These are phyloP conservation scores for Arge pagana DNA, from an alignment of 2,888 invertebrate genomes.

Conservation along the genomic window DNA sequence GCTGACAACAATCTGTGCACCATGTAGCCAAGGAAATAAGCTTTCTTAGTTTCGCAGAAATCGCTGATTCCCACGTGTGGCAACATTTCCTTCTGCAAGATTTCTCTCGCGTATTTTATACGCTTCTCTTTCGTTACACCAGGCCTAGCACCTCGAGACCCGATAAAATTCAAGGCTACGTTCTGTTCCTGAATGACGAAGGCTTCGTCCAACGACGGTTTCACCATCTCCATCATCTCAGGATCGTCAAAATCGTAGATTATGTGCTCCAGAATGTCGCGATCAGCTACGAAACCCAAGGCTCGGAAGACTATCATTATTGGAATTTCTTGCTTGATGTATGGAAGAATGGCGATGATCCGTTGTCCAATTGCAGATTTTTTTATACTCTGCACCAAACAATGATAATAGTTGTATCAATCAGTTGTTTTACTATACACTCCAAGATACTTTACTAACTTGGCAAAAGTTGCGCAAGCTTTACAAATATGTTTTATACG, in stretches of 20 bases:
- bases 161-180: conserved; percentile 98
- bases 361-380: conserved; percentile 98
- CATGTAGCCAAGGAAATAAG: conserved; percentile 99
- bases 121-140: conserved; percentile 99
- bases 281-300: conserved; percentile 98
- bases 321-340: conserved; percentile 99
- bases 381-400: conserved; percentile 78
- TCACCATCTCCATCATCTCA: conserved; percentile 99
- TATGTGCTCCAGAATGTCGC: conserved; percentile 99
- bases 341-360: conserved; percentile 96
- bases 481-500: no score
- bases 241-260: conserved; percentile 99
- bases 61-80: conserved; percentile 99
- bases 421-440: not conserved
- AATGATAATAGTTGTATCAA: not conserved
- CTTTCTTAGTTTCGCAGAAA: conserved; percentile 99
- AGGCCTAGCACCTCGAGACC: conserved; percentile 94
- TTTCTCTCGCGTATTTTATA: conserved; percentile 99
- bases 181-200: conserved; percentile 99
- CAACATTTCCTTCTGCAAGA: conserved; percentile 99
- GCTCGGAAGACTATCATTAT: conserved; percentile 99
- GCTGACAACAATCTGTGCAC: conserved; percentile 95
- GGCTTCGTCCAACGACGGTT: conserved; percentile 98
- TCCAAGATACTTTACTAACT: not conserved
- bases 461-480: not conserved